phyloP scores from a whole-genome alignment of 2,888 invertebrate genomes.

The Melinaea menophilus region DNA sequence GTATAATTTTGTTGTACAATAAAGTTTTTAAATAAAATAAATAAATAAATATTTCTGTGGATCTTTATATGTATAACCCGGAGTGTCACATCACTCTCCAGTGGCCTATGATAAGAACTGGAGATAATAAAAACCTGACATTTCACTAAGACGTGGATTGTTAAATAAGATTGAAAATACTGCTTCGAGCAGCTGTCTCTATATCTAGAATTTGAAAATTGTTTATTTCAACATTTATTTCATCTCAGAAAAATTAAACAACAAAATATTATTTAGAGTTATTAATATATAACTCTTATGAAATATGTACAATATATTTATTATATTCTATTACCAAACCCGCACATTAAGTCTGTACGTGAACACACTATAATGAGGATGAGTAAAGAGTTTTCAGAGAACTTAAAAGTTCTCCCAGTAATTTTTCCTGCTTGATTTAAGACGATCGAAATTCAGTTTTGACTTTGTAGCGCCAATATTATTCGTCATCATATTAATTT shows the following conservation, averaged over 20 bases:
- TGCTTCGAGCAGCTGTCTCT: no score
- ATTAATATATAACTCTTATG: constrained; percentile 2
- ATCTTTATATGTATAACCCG: constrained; percentile 17
- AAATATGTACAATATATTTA: neutral
- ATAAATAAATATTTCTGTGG: constrained; percentile 9
- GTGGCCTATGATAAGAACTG: constrained; percentile 31
- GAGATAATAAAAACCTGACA: constrained; percentile 49
- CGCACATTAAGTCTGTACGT: constrained; percentile 50
- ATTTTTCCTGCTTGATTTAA: constrained; percentile 72
- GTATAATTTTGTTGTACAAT: no score
- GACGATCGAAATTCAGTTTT: constrained; percentile 61
- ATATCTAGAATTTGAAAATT: no score
- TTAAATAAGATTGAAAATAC: constrained; percentile 68
- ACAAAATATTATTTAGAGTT: no score
- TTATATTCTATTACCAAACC: constrained; percentile 17
- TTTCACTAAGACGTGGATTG: constrained; percentile 55
- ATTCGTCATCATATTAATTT: constrained; percentile 31
- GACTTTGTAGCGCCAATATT: constrained; percentile 46
- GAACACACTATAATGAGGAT: constrained; percentile 72
- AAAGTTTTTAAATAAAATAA: no score
- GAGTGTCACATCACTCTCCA: constrained; percentile 24
- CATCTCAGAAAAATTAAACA: no score
- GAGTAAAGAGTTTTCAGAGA: constrained; percentile 61
- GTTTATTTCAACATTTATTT: no score
- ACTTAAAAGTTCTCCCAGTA: constrained; percentile 67